Percentiles rank a stretch among this genome's conserved stretches.
These are phyloP conservation scores for Rhadina sibilatrix DNA, from an alignment of 2,113 vertebrate species.

Conservation along the genomic window DNA sequence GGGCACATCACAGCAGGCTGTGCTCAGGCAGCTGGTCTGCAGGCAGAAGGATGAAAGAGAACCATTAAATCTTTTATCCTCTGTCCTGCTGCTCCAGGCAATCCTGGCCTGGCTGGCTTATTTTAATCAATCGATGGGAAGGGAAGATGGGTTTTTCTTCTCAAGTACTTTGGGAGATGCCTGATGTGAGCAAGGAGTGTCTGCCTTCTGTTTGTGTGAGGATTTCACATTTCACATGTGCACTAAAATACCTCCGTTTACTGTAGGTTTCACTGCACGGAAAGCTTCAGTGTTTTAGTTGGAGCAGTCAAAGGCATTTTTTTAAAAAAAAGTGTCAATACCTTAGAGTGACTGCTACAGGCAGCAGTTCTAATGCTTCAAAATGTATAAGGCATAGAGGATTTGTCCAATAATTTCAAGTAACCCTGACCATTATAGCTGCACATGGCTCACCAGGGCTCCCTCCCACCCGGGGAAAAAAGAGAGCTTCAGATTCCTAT, in stretches of 20 bases:
- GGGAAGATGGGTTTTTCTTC: neutral
- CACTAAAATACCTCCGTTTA: neutral
- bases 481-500: neutral
- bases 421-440: neutral
- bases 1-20: neutral
- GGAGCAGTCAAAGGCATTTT: neutral
- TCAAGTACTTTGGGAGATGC: neutral
- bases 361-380: neutral
- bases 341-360: neutral
- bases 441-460: neutral
- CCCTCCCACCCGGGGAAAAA: neutral
- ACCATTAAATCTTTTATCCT: slow-evolving; percentile 4
- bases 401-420: neutral
- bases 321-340: neutral
- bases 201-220: neutral
- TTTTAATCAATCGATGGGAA: neutral
- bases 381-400: neutral
- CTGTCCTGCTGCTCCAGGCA: slow-evolving; percentile 5
- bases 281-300: neutral
- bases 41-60: neutral
- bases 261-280: neutral
- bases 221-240: neutral
- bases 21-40: neutral
- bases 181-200: neutral
- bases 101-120: neutral